These are phyloP conservation scores for Atherinomorus stipes DNA, from an alignment of 2,113 vertebrate species.

Conservation along the genomic window DNA sequence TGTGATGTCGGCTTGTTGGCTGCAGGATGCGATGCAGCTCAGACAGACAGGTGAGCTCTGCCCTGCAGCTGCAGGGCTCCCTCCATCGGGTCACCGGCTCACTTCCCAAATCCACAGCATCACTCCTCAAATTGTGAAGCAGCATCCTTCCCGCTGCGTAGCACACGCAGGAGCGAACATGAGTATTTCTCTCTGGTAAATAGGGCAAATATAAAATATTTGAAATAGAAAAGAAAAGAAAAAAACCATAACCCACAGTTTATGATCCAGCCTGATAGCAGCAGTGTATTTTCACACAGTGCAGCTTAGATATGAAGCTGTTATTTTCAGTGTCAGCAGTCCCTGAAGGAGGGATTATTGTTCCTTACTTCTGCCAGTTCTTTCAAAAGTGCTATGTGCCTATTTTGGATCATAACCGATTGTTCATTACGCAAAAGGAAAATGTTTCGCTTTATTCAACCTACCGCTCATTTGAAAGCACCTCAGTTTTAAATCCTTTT, in stretches of 20 bases:
- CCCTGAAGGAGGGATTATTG: conserved; percentile 61
- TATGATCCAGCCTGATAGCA: conserved; percentile 49
- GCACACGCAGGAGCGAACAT: neutral
- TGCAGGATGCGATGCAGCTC: conserved; percentile 31
- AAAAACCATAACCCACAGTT: conserved; percentile 22
- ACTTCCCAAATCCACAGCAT: neutral
- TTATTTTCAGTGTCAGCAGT: conserved; percentile 56
- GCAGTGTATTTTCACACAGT: conserved; percentile 25
- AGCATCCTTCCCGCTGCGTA: neutral
- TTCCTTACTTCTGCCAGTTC: conserved; percentile 51
- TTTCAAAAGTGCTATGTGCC: conserved; percentile 36
- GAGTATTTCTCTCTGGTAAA: conserved; percentile 16
- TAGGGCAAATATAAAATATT: conserved; percentile 34
- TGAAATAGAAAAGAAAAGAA: conserved; percentile 7
- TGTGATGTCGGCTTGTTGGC: conserved; percentile 42
- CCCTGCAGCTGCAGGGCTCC: conserved; percentile 30
- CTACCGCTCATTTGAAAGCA: conserved; percentile 25
- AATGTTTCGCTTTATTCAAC: conserved; percentile 8
- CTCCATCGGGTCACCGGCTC: conserved; percentile 20
- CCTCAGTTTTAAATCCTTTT: conserved; percentile 17
- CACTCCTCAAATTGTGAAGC: neutral
- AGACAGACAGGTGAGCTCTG: conserved; percentile 36
- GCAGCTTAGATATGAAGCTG: conserved; percentile 50
- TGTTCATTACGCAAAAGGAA: conserved; percentile 33
- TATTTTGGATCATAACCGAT: conserved; percentile 40